phyloP scores from a whole-genome alignment of 2,113 vertebrate genomes.

The Sapayoa aenigma region DNA sequence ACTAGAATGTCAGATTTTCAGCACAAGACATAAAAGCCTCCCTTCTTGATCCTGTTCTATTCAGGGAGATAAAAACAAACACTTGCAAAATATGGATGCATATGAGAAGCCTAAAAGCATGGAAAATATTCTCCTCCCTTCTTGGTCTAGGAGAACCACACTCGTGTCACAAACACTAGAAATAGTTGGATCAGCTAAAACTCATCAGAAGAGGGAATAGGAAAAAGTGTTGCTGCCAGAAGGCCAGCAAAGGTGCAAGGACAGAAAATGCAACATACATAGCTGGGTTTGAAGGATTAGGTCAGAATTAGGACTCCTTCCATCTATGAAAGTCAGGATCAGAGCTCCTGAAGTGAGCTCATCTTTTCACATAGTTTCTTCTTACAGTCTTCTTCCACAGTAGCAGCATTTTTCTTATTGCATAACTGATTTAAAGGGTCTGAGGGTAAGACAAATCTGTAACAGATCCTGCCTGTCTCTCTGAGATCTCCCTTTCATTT shows the following conservation, averaged over 20 bases:
- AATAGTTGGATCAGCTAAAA: not conserved
- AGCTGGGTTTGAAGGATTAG: not conserved
- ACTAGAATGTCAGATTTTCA: not conserved
- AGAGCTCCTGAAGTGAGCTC: not conserved
- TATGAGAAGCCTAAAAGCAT: not conserved
- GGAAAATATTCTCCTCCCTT: not conserved
- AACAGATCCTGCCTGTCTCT: conserved; percentile 32
- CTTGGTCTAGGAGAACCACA: not conserved
- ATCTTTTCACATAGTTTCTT: not conserved
- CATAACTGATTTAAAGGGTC: conserved; percentile 52
- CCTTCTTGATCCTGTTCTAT: not conserved
- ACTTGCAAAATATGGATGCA: not conserved
- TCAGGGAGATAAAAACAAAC: not conserved
- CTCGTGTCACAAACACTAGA: not conserved
- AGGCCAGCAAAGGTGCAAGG: not conserved
- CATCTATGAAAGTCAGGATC: not conserved
- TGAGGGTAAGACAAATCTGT: conserved; percentile 42
- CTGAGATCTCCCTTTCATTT: conserved; percentile 71
- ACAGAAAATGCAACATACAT: not conserved
- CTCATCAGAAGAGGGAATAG: not conserved
- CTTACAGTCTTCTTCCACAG: not conserved
- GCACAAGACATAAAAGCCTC: not conserved
- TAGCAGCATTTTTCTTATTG: not conserved
- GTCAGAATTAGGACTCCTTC: not conserved
- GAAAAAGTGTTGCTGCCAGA: not conserved